phyloP scores from a whole-genome alignment of 2,888 invertebrate genomes.

The Meiosimyza decipiens region DNA sequence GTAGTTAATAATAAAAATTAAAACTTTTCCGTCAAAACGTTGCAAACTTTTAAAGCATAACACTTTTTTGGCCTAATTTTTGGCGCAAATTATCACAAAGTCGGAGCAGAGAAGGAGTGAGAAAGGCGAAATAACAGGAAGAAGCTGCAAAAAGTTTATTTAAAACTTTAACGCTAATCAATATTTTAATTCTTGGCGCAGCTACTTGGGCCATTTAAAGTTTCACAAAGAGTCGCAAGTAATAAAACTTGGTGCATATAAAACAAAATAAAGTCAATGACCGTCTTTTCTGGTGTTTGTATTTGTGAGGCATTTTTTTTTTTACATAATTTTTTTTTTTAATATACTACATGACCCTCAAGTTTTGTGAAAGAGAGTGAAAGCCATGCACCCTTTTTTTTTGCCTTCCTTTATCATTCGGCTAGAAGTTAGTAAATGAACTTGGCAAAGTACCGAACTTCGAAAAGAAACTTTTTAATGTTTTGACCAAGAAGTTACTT shows the following conservation, averaged over 20 bases:
- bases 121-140: too few species aligned
- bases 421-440: constrained; percentile 8
- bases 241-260: constrained; percentile 6
- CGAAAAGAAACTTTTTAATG: constrained; percentile 23
- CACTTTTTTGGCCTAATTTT: constrained; percentile 48
- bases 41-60: constrained; percentile 31
- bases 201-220: not conserved
- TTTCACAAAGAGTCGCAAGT: constrained; percentile 13
- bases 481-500: not conserved
- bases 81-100: constrained; percentile 39
- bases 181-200: constrained; percentile 31
- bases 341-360: not conserved
- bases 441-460: constrained; percentile 21
- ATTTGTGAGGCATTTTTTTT: not conserved
- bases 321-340: not conserved
- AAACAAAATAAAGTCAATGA: constrained; percentile 33
- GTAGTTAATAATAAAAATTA: constrained; percentile 40
- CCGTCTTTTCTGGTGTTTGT: not conserved
- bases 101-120: too few species aligned
- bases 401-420: too few species aligned
- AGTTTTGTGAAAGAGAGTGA: too few species aligned
- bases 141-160: too few species aligned
- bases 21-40: constrained; percentile 35
- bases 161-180: constrained; percentile 39
- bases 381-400: too few species aligned